These are phyloP conservation scores for Macrocentrus cingulum DNA, from an alignment of 1,140 invertebrate genomes.

Conservation along the genomic window DNA sequence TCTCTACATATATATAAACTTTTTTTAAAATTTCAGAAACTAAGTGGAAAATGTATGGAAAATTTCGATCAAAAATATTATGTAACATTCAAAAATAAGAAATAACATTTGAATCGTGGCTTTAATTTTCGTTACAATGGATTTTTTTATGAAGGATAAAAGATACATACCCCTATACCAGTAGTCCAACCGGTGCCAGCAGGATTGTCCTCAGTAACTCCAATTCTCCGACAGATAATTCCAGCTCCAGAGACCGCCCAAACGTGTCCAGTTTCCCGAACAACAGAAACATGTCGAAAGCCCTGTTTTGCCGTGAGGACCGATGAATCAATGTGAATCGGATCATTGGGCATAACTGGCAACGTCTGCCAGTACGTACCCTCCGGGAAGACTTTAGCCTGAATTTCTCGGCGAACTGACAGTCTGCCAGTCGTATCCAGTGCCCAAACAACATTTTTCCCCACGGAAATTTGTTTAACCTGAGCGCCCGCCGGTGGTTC, in stretches of 20 bases:
- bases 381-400: constrained; percentile 68
- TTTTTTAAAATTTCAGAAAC: background rate
- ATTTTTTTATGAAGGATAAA: no score
- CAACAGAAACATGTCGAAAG: constrained; percentile 69
- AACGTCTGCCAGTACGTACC: constrained; percentile 73
- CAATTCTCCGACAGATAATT: constrained; percentile 71
- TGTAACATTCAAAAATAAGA: background rate
- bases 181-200: constrained; percentile 76
- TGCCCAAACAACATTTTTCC: constrained; percentile 71
- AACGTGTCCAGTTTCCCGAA: constrained; percentile 61
- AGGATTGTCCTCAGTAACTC: constrained; percentile 69
- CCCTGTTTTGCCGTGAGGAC: constrained; percentile 56
- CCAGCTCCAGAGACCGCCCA: constrained; percentile 76
- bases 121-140: no score
- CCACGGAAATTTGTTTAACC: constrained; percentile 77
- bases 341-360: constrained; percentile 61
- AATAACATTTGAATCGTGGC: background rate
- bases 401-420: constrained; percentile 69
- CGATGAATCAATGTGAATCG: constrained; percentile 60
- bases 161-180: constrained; percentile 66
- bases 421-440: constrained; percentile 66
- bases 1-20: no score
- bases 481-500: constrained; percentile 67
- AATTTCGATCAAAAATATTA: no score
- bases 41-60: no score